Conservation (phyloP, 2,797 vertebrate species). For the Myotis vivesi region DNA sequence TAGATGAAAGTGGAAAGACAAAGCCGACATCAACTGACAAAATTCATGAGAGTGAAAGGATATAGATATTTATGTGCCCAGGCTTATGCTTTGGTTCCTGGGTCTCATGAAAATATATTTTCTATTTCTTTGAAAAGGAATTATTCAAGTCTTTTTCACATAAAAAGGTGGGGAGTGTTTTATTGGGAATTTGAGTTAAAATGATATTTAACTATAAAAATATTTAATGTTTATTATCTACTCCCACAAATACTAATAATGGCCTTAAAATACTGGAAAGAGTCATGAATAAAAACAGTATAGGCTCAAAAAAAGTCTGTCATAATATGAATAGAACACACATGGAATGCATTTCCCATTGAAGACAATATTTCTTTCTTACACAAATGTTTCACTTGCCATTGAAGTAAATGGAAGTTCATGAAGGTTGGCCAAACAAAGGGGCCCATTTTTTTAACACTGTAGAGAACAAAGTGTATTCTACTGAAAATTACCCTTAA, state of each 20-base stretch:
- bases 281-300: conserved; percentile 86
- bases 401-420: conserved; percentile 86
- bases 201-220: conserved; percentile 84
- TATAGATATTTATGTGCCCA: conserved; percentile 70
- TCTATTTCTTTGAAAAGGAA: conserved; percentile 77
- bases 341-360: conserved; percentile 88
- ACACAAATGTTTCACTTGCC: conserved; percentile 86
- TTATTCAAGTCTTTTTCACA: conserved; percentile 82
- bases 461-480: conserved; percentile 82
- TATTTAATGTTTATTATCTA: conserved; percentile 83
- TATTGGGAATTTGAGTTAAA: conserved; percentile 82
- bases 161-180: conserved; percentile 74
- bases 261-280: conserved; percentile 73
- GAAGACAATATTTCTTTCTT: conserved; percentile 89
- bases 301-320: conserved; percentile 84
- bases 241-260: conserved; percentile 82
- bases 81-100: conserved; percentile 69
- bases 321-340: conserved; percentile 87
- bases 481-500: conserved; percentile 80
- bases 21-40: conserved; percentile 51
- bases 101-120: conserved; percentile 79
- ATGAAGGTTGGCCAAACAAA: conserved; percentile 87
- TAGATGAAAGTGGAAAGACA: conserved; percentile 67
- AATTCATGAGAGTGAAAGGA: conserved; percentile 65
- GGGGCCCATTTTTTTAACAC: conserved; percentile 85